phyloP scores from a whole-genome alignment of 2,113 vertebrate species.

The Tricholaema leucomelas region DNA sequence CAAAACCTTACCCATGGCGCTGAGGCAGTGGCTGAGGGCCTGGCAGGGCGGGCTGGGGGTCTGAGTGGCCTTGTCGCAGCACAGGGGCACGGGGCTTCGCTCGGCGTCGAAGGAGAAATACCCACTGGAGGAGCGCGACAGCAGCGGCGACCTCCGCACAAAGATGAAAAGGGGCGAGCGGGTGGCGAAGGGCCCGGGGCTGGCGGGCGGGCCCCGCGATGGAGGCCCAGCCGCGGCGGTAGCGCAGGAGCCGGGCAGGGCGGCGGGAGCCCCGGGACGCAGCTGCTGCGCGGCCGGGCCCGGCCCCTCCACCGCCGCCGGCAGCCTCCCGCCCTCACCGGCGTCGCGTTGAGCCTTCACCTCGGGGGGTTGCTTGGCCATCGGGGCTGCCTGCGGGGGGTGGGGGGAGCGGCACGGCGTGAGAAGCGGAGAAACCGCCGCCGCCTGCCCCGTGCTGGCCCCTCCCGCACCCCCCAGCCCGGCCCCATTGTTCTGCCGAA shows the following conservation, averaged over 20 bases:
- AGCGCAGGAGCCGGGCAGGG: constrained; percentile 45
- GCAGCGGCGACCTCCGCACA: constrained; percentile 78
- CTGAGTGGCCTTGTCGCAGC: constrained; percentile 88
- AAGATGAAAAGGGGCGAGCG: constrained; percentile 85
- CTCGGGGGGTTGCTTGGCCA: constrained; percentile 79
- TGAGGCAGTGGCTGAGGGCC: constrained; percentile 81
- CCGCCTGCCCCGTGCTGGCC: constrained; percentile 28
- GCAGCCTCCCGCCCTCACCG: constrained; percentile 76
- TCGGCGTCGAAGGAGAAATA: constrained; percentile 92
- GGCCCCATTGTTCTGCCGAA: constrained; percentile 80
- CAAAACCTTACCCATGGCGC: constrained; percentile 78
- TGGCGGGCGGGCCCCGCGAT: constrained; percentile 77
- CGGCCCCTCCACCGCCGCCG: constrained; percentile 57
- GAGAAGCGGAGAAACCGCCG: background rate
- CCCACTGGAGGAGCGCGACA: constrained; percentile 88
- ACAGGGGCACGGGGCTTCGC: constrained; percentile 84
- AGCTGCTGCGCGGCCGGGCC: constrained; percentile 59
- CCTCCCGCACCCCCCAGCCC: constrained; percentile 24
- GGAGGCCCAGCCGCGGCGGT: constrained; percentile 66
- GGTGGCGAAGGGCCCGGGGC: constrained; percentile 81
- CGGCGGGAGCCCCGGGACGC: constrained; percentile 74
- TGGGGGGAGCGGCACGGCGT: constrained; percentile 1
- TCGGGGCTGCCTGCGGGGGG: constrained; percentile 80
- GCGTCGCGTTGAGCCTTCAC: constrained; percentile 72
- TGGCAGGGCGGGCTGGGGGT: constrained; percentile 88